Evolutionary conservation across 30 jellyfish, hydroid and myxozoan species (phyloP).

Genomic region (Rhopilema esculentum): DNA sequence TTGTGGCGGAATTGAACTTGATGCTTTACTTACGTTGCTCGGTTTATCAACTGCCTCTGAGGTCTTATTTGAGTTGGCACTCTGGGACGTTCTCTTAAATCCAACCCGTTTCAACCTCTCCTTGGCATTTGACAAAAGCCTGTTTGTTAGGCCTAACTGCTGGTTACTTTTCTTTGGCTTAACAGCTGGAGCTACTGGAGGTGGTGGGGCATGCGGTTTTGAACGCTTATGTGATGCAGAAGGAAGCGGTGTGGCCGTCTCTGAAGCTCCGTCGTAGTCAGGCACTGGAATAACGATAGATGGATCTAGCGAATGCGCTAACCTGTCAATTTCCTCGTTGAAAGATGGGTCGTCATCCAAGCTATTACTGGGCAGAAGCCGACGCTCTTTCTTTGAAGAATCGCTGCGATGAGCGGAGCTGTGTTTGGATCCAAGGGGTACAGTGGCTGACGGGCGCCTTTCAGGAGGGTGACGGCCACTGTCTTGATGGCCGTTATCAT

Average conservation of each 20-base stretch:
- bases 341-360: conserved; percentile 35
- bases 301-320: conserved; percentile 38
- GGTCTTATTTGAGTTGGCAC: not conserved
- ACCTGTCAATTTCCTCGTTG: conserved; percentile 46
- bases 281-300: conserved; percentile 61
- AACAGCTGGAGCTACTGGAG: conserved; percentile 8
- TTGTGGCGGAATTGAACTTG: conserved; percentile 9
- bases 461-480: no score
- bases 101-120: conserved; percentile 63
- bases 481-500: no score
- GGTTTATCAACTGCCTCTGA: conserved; percentile 18
- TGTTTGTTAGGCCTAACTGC: conserved; percentile 49
- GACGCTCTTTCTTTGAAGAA: not conserved
- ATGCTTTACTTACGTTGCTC: conserved; percentile 10
- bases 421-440: not conserved
- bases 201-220: conserved; percentile 3
- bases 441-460: not conserved
- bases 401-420: not conserved
- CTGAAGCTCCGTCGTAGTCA: conserved; percentile 48
- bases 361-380: conserved; percentile 24
- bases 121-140: conserved; percentile 52
- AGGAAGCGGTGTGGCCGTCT: not conserved
- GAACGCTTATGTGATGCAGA: not conserved
- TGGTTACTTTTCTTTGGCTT: conserved; percentile 36
- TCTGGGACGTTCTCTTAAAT: conserved; percentile 34